phyloP scores from a whole-genome alignment of 2,797 vertebrate genomes.

The Loris lydekkerianus region DNA sequence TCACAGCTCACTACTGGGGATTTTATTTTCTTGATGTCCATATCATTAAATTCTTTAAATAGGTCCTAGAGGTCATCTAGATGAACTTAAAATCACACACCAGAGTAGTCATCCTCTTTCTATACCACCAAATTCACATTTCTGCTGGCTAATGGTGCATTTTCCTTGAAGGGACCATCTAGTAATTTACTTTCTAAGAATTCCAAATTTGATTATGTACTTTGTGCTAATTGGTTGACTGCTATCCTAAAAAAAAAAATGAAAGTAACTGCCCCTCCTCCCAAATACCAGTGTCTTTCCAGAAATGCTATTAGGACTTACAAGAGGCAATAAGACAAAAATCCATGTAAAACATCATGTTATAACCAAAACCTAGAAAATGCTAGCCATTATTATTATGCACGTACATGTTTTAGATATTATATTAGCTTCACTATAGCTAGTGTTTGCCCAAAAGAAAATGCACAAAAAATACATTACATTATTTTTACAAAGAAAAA shows the following conservation, averaged over 20 bases:
- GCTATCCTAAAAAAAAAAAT: neutral
- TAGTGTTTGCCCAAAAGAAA: neutral
- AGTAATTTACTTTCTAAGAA: neutral
- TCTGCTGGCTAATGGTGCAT: neutral
- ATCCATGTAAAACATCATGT: neutral
- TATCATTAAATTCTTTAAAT: neutral
- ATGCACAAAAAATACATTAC: neutral
- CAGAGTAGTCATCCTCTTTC: neutral
- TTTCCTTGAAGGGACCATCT: neutral
- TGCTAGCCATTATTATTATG: neutral
- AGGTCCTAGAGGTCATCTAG: neutral
- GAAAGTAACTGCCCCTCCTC: neutral
- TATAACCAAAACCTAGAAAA: neutral
- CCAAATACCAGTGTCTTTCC: neutral
- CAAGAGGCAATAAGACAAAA: neutral
- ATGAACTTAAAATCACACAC: constrained; percentile 48
- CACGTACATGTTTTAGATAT: neutral
- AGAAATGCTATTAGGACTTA: neutral
- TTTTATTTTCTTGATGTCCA: neutral
- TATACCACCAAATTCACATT: neutral
- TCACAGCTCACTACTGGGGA: neutral
- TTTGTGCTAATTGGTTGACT: neutral
- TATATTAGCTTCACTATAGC: neutral
- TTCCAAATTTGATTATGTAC: neutral
- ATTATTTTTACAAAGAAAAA: constrained; percentile 7